Conservation (phyloP, 2,888 invertebrate species). For the Lasioglossum marginatum region DNA sequence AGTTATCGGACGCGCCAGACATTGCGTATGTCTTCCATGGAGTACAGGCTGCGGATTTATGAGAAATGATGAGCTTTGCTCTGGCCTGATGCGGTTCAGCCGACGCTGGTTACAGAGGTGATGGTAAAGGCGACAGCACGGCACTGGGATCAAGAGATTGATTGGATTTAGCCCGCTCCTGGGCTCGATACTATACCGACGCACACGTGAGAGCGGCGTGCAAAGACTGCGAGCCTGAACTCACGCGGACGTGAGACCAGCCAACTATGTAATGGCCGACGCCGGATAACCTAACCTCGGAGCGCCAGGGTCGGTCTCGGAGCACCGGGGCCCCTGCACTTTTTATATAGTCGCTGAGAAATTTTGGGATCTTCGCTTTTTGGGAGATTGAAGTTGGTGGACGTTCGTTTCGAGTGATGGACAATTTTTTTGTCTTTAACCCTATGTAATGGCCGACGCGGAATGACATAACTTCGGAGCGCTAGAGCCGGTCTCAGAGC, state of each 20-base stretch:
- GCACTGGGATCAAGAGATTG: constrained; percentile 8
- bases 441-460: constrained; percentile 2
- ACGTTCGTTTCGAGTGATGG: too few species aligned
- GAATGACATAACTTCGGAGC: neutral
- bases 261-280: constrained; percentile 15
- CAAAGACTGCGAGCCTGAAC: neutral
- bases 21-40: neutral
- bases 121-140: neutral
- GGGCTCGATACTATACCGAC: neutral
- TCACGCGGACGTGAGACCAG: constrained; percentile 16
- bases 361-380: too few species aligned
- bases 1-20: neutral
- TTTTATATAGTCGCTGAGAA: too few species aligned
- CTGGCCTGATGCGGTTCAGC: neutral
- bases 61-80: neutral
- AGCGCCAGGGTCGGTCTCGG: neutral
- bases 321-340: neutral
- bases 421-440: too few species aligned
- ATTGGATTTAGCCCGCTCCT: neutral
- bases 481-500: neutral
- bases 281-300: neutral
- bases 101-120: neutral
- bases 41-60: neutral
- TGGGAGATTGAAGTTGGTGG: too few species aligned
- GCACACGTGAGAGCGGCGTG: neutral